These are phyloP conservation scores for Ichneumon xanthorius DNA, from an alignment of 2,888 invertebrate genomes.

Conservation along the genomic window DNA sequence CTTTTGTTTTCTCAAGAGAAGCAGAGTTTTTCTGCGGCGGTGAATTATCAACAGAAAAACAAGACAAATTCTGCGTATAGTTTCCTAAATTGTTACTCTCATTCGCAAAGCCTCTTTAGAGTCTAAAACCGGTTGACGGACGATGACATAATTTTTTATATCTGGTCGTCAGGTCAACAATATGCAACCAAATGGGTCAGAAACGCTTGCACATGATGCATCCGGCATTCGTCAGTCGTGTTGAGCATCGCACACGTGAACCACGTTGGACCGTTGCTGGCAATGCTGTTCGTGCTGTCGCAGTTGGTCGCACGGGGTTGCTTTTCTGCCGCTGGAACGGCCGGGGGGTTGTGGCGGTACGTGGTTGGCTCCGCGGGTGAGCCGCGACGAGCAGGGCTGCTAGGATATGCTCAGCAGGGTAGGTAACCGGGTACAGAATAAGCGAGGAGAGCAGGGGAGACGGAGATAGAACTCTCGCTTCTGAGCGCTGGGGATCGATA, in stretches of 20 bases:
- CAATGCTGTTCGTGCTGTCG: slow-evolving; percentile 19
- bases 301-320: slow-evolving; percentile 24
- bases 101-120: too few relatives aligned
- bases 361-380: slow-evolving; percentile 66
- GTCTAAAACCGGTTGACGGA: too few relatives aligned
- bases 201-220: not conserved
- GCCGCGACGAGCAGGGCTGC: slow-evolving; percentile 69
- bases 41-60: not conserved
- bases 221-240: not conserved
- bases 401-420: slow-evolving; percentile 68
- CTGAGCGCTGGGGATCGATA: slow-evolving; percentile 79
- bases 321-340: slow-evolving; percentile 1
- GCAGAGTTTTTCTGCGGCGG: not conserved
- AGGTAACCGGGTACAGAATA: slow-evolving; percentile 76
- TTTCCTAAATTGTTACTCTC: not conserved
- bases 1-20: not conserved
- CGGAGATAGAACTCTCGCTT: slow-evolving; percentile 54
- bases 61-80: not conserved
- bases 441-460: slow-evolving; percentile 66
- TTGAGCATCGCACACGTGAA: not conserved
- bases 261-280: slow-evolving; percentile 4
- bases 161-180: not conserved
- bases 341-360: slow-evolving; percentile 66
- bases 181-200: not conserved
- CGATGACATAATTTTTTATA: not conserved